Evolutionary conservation across 2,888 invertebrate genomes (phyloP).

Genomic region (Apamea sordens): DNA sequence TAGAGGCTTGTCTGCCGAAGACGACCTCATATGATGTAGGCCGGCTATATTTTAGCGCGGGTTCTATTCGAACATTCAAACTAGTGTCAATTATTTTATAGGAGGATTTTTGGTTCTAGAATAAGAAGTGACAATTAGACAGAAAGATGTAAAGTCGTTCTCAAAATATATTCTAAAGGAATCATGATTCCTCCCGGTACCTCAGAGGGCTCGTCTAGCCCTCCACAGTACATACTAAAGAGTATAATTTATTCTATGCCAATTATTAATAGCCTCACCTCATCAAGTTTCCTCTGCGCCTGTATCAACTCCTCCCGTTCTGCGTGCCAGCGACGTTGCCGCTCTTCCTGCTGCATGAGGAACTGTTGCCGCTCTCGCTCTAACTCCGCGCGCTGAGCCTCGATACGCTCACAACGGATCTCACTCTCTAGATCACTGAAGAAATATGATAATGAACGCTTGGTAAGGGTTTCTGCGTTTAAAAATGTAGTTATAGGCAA

Average conservation of each 20-base stretch:
- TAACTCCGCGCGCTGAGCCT: conserved; percentile 91
- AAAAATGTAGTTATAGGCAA: neutral
- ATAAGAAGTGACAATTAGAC: too few species aligned
- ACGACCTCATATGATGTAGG: too few species aligned
- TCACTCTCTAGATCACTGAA: conserved; percentile 85
- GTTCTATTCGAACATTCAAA: too few species aligned
- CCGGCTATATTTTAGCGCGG: too few species aligned
- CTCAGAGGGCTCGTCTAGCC: too few species aligned
- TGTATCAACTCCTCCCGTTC: conserved; percentile 92
- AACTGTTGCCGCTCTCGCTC: conserved; percentile 91
- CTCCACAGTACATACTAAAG: neutral
- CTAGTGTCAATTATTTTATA: too few species aligned
- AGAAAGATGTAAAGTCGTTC: too few species aligned
- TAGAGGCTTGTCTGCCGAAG: too few species aligned
- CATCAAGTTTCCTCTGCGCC: conserved; percentile 93
- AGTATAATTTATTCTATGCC: neutral
- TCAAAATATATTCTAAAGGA: too few species aligned
- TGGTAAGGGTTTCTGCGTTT: conserved; percentile 11
- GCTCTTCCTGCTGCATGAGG: conserved; percentile 90
- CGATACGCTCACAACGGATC: conserved; percentile 91
- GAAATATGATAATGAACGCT: conserved; percentile 14
- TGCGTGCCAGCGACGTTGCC: conserved; percentile 86
- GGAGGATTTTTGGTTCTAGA: too few species aligned
- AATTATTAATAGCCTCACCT: conserved; percentile 75
- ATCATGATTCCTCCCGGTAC: too few species aligned